Percentiles rank a stretch among this genome's conserved stretches.
These are phyloP conservation scores for Champsocephalus esox DNA, from an alignment of 2,797 vertebrate genomes.

Conservation along the genomic window DNA sequence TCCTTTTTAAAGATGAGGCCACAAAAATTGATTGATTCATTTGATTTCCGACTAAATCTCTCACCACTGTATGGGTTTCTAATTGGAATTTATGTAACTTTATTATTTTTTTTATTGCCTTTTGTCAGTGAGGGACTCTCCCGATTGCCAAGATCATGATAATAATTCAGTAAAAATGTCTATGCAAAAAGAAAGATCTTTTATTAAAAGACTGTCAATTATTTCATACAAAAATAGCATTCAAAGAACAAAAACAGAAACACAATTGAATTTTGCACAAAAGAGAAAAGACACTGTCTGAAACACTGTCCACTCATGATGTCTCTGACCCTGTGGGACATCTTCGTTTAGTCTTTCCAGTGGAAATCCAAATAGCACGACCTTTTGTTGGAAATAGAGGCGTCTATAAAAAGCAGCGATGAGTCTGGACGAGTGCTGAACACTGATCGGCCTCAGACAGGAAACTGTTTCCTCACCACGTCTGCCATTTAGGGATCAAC, in stretches of 20 bases:
- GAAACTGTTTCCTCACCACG: slow-evolving; percentile 81
- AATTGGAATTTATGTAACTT: neutral
- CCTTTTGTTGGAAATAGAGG: slow-evolving; percentile 44
- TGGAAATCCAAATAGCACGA: slow-evolving; percentile 68
- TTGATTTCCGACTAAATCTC: neutral
- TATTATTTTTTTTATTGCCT: neutral
- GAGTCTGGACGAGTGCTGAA: slow-evolving; percentile 49
- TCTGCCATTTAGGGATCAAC: slow-evolving; percentile 88
- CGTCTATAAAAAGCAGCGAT: slow-evolving; percentile 56
- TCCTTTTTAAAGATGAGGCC: too few relatives aligned
- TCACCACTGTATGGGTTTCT: neutral
- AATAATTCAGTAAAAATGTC: neutral
- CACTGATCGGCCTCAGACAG: slow-evolving; percentile 63
- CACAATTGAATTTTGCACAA: slow-evolving; percentile 8
- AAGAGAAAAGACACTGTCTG: slow-evolving; percentile 9
- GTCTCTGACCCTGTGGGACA: slow-evolving; percentile 7
- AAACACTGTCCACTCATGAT: neutral
- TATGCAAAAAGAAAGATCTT: slow-evolving; percentile 1
- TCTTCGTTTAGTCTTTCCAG: slow-evolving; percentile 32
- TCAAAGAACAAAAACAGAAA: slow-evolving; percentile 29
- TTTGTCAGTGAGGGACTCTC: neutral
- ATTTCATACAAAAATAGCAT: slow-evolving; percentile 62
- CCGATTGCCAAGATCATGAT: neutral
- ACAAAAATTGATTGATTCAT: neutral
- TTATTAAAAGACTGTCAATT: slow-evolving; percentile 23